Conservation (phyloP, 2,888 invertebrate species). For the Caenorhabditis sp. region DNA sequence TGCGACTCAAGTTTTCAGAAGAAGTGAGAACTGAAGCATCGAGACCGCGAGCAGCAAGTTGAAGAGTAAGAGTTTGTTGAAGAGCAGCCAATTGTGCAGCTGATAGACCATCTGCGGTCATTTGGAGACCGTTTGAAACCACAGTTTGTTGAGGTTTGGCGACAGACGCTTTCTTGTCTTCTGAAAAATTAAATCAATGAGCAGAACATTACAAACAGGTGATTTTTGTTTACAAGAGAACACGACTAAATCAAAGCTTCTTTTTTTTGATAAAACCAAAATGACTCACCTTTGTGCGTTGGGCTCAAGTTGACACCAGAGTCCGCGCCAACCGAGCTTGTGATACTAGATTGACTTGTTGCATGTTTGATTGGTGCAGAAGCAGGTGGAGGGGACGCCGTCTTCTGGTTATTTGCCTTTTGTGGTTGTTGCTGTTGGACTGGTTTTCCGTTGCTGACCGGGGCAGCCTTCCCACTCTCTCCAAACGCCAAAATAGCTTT, state of each 20-base stretch:
- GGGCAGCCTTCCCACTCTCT: conserved; percentile 7
- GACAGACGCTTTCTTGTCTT: conserved; percentile 42
- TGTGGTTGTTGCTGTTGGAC: not conserved
- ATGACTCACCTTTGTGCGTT: conserved; percentile 50
- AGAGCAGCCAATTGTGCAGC: conserved; percentile 66
- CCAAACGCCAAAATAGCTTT: conserved; percentile 28
- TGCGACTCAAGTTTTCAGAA: conserved; percentile 27
- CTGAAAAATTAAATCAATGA: conserved; percentile 32
- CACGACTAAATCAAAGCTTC: too few species aligned
- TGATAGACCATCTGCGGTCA: conserved; percentile 63
- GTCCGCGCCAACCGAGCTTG: conserved; percentile 64
- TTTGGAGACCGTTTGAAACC: conserved; percentile 54
- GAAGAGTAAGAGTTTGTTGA: conserved; percentile 55
- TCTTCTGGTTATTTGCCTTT: not conserved
- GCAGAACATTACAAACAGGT: not conserved
- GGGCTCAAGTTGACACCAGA: conserved; percentile 64
- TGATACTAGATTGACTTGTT: conserved; percentile 62
- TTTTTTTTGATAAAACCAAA: too few species aligned
- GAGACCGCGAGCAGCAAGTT: conserved; percentile 54
- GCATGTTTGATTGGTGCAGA: conserved; percentile 59
- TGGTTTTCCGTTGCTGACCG: conserved; percentile 28
- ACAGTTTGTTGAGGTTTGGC: conserved; percentile 22
- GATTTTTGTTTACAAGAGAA: too few species aligned
- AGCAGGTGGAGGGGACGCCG: conserved; percentile 31
- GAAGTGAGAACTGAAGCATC: conserved; percentile 50